These are phyloP conservation scores for Heteractis magnifica DNA, from an alignment of 92 coral and sea anemone species.

Conservation along the genomic window DNA sequence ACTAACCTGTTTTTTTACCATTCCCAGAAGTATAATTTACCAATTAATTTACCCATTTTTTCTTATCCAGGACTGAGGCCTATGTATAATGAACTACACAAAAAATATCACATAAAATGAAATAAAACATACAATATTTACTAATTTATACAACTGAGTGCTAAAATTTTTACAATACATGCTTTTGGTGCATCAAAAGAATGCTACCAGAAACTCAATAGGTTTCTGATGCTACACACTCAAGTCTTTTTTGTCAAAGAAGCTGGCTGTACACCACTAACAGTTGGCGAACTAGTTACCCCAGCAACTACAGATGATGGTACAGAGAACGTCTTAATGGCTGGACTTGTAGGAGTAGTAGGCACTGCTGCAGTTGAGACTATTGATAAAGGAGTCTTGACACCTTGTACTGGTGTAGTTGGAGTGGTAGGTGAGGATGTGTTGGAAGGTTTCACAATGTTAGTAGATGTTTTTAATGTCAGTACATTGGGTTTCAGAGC, in stretches of 20 bases:
- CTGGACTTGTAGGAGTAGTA: slow-evolving; percentile 62
- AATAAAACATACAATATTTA: too few species aligned
- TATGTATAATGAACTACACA: too few species aligned
- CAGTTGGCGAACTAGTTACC: background rate
- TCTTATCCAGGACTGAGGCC: too few species aligned
- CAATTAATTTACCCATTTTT: too few species aligned
- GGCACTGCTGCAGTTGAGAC: slow-evolving; percentile 61
- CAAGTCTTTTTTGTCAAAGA: background rate
- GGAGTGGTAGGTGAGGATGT: slow-evolving; percentile 73
- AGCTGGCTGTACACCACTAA: background rate
- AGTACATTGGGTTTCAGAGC: slow-evolving; percentile 77
- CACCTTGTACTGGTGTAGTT: slow-evolving; percentile 59
- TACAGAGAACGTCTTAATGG: slow-evolving; percentile 22
- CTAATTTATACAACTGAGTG: too few species aligned
- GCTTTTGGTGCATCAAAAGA: background rate
- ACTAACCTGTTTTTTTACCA: too few species aligned
- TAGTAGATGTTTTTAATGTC: slow-evolving; percentile 47
- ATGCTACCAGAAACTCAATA: background rate
- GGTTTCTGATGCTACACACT: background rate
- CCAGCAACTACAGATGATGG: slow-evolving; percentile 3
- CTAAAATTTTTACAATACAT: too few species aligned
- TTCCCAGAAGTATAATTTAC: too few species aligned
- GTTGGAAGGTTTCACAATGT: slow-evolving; percentile 31
- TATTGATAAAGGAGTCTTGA: slow-evolving; percentile 51
- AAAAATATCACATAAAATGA: too few species aligned